Evolutionary conservation across 1,140 invertebrate genomes (phyloP).

Genomic region (Danaus melanippus): DNA sequence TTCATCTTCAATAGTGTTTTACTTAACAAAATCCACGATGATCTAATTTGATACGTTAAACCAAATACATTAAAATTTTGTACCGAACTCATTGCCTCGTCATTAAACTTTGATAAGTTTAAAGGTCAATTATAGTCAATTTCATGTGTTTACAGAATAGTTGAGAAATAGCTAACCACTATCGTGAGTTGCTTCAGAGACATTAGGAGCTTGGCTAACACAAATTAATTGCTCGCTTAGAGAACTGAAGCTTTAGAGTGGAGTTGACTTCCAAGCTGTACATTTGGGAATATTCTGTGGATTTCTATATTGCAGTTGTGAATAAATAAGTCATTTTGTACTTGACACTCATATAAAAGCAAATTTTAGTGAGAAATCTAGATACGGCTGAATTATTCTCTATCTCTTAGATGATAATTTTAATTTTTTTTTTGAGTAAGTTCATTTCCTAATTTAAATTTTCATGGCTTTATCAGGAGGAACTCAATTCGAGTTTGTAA

Average conservation of each 20-base stretch:
- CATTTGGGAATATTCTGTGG: constrained; percentile 16
- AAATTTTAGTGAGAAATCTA: too few species aligned
- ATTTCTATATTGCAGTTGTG: too few species aligned
- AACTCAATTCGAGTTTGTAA: too few species aligned
- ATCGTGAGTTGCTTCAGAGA: constrained; percentile 12
- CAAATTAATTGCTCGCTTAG: constrained; percentile 43
- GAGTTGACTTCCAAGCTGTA: constrained; percentile 19
- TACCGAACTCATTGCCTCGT: constrained; percentile 4
- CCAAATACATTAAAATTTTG: background rate
- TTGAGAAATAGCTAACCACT: constrained; percentile 34
- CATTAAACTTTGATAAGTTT: constrained; percentile 25
- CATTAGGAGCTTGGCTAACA: constrained; percentile 34
- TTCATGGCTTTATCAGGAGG: too few species aligned
- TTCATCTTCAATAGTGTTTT: too few species aligned
- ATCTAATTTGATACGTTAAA: too few species aligned
- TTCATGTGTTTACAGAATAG: constrained; percentile 28
- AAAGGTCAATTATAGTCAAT: constrained; percentile 23
- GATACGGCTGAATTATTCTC: too few species aligned
- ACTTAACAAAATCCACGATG: too few species aligned
- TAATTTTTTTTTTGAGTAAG: too few species aligned
- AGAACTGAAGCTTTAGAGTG: constrained; percentile 28
- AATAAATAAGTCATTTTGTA: too few species aligned
- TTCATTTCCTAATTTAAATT: background rate
- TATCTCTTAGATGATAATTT: too few species aligned
- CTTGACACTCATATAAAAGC: too few species aligned